Evolutionary conservation across 2,797 vertebrate species (phyloP).

Genomic region (Liparis tanakae): DNA sequence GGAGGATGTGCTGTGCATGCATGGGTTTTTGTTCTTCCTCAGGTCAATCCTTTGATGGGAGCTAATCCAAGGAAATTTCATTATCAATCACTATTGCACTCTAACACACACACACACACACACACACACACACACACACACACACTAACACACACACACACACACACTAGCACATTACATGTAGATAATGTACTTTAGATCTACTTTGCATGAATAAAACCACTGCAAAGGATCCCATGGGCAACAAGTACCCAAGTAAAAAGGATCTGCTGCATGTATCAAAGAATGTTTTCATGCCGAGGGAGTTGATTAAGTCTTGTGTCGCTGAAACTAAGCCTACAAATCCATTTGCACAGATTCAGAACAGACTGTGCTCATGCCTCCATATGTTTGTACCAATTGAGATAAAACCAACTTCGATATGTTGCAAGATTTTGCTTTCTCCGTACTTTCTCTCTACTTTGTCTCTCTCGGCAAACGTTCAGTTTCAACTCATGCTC

Average conservation of each 20-base stretch:
- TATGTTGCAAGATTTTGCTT: conserved; percentile 36
- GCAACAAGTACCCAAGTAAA: conserved; percentile 43
- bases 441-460: conserved; percentile 17
- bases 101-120: conserved; percentile 20
- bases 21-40: conserved; percentile 11
- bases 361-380: conserved; percentile 40
- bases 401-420: conserved; percentile 49
- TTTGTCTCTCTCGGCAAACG: conserved; percentile 9
- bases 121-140: conserved; percentile 16
- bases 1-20: neutral
- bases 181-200: conserved; percentile 30
- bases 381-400: conserved; percentile 37
- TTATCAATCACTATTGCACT: conserved; percentile 30
- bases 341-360: conserved; percentile 65
- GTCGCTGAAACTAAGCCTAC: conserved; percentile 61
- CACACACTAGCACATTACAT: conserved; percentile 12
- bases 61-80: conserved; percentile 42
- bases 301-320: conserved; percentile 65
- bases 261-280: conserved; percentile 64
- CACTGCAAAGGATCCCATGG: conserved; percentile 38
- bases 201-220: conserved; percentile 29
- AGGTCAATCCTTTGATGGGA: conserved; percentile 30
- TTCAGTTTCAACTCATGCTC: conserved; percentile 22
- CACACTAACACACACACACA: neutral
- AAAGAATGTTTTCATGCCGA: conserved; percentile 55